Evolutionary conservation across 2,888 invertebrate genomes (phyloP).

Genomic region (Marasmarcha lunaedactyla): DNA sequence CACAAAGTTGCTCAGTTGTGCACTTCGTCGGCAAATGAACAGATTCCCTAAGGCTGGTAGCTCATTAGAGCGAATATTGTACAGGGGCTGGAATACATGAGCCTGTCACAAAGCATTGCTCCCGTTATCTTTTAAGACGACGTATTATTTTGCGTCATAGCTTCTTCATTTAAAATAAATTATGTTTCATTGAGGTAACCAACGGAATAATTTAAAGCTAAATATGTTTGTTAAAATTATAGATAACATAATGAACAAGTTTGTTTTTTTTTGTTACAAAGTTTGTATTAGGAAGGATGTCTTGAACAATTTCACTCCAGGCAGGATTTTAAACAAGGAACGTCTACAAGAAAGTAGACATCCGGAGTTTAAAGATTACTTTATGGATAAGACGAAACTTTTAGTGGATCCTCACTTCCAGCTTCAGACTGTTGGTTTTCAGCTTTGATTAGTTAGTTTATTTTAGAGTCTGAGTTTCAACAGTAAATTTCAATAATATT

Average conservation of each 20-base stretch:
- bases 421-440: not conserved
- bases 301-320: not conserved
- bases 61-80: slow-evolving; percentile 44
- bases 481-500: too few species aligned
- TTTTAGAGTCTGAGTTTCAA: too few species aligned
- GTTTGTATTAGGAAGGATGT: not conserved
- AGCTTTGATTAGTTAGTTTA: too few species aligned
- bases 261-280: not conserved
- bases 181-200: slow-evolving; percentile 5
- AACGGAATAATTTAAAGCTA: not conserved
- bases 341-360: not conserved
- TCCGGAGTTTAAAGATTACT: not conserved
- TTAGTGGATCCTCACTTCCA: too few species aligned
- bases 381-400: not conserved
- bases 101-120: slow-evolving; percentile 21
- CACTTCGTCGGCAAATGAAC: slow-evolving; percentile 48
- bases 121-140: slow-evolving; percentile 11
- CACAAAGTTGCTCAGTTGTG: slow-evolving; percentile 32
- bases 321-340: not conserved
- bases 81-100: slow-evolving; percentile 26
- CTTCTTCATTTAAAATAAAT: too few species aligned
- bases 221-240: too few species aligned
- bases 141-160: too few species aligned
- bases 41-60: slow-evolving; percentile 43
- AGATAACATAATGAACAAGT: too few species aligned